phyloP scores from a whole-genome alignment of 2,113 vertebrate species.

The Mastomys natalensis region DNA sequence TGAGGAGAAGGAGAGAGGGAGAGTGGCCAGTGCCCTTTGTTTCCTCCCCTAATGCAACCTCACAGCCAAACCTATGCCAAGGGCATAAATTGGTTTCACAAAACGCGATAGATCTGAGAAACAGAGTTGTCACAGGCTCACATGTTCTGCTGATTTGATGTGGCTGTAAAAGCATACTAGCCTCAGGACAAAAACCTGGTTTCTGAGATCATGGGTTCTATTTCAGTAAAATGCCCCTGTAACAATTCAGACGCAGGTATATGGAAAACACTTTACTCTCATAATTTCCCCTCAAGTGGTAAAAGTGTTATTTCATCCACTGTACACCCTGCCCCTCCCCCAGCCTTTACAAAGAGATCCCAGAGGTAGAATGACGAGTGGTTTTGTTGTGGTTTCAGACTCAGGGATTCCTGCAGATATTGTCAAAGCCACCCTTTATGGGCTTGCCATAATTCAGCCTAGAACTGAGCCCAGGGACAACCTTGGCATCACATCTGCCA shows the following conservation, averaged over 20 bases:
- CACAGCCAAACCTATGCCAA: not conserved
- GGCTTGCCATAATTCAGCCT: not conserved
- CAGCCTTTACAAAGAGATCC: conserved; percentile 58
- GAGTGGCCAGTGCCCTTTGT: not conserved
- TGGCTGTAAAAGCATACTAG: conserved; percentile 72
- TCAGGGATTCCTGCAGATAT: not conserved
- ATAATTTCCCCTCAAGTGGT: conserved; percentile 60
- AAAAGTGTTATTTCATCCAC: conserved; percentile 73
- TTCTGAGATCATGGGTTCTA: conserved; percentile 63
- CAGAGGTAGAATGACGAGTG: conserved; percentile 40
- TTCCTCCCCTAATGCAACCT: not conserved
- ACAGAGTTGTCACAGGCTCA: conserved; percentile 56
- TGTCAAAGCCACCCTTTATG: not conserved
- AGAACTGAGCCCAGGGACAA: not conserved
- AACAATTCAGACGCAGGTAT: conserved; percentile 74
- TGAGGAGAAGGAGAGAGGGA: fast-evolving
- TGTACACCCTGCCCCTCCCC: not conserved
- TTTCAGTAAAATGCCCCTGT: conserved; percentile 71
- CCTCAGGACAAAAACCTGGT: conserved; percentile 73
- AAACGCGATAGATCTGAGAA: conserved; percentile 62
- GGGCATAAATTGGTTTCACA: conserved; percentile 60
- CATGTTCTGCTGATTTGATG: conserved; percentile 59
- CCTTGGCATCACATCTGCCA: conserved; percentile 18
- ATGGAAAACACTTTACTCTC: conserved; percentile 72
- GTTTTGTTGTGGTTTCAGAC: conserved; percentile 5